Evolutionary conservation across 2,113 vertebrate genomes (phyloP), one percentile per base, ranked within the genome.

Genomic region (Xenopus laevis): DNA sequence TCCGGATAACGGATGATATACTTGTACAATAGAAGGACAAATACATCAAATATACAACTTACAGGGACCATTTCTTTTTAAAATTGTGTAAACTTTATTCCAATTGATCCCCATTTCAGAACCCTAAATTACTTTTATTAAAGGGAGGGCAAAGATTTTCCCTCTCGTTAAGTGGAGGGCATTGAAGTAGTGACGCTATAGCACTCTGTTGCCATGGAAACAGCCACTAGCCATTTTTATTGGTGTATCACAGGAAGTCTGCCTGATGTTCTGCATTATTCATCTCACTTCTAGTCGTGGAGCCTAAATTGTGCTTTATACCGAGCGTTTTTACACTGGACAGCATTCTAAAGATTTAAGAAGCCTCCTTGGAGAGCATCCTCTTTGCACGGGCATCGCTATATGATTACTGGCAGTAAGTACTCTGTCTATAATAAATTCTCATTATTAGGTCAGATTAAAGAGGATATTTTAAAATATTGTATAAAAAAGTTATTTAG

Each of bases 121-220:
- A 64, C 30, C 57, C 67, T 64, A 64, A 57, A 57, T 58, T 63
- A 89, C 87, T 91, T 88, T 86, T 81, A 81, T 79, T 79, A 71
- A 15, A 60, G 71, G 77, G 75, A 75, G 82, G 85, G 81, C 30
- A 82, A 77, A 76, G 76, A 76, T 85, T 87, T 88, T 16, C 80
- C 85, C 83, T 80, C 53, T 55, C 16, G 84, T 68, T 62, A 83
- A 83, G 74, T 10, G 78, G 77, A 87, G 80, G 80, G 74, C 18
- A 82, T 83, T 80, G 81, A 82, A 84, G 79, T 81, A 83, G 84
- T 83, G 79, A 16, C 87, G 87, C 88, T 91, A 84, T 89, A 88
- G 89, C 87, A 84, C 88, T 88, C 82, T 61, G 91, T 93, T 93
- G 90, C 91, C 87, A 90, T 88, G 84, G 91, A 90, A 92, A 93